A percentile compares a stretch with the other conserved stretches of the same genome.
Conservation (phyloP, 2,113 vertebrate species). For the Nycticorax nycticorax region DNA sequence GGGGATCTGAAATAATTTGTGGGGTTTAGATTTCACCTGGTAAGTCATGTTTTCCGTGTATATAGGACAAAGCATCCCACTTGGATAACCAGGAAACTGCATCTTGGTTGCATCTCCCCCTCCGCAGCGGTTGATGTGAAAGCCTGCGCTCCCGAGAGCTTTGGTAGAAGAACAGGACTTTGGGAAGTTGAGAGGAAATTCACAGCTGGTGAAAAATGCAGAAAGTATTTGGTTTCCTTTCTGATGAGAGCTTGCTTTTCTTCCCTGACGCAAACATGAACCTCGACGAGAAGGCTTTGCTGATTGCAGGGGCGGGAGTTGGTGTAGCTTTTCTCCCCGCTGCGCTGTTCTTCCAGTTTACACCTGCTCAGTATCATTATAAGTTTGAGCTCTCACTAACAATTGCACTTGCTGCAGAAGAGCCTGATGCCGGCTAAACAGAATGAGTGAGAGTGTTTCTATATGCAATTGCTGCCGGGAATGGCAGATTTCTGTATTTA, state of each 20-base stretch:
- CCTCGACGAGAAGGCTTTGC: background rate
- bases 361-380: background rate
- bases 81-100: background rate
- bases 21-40: background rate
- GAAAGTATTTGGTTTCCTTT: background rate
- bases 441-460: background rate
- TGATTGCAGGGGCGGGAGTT: background rate
- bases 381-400: background rate
- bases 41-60: background rate
- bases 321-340: background rate
- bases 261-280: background rate
- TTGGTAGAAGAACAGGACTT: background rate
- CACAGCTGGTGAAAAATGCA: background rate
- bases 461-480: conserved; percentile 5
- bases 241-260: background rate
- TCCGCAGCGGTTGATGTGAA: background rate
- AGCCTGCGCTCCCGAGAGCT: background rate
- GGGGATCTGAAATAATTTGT: background rate
- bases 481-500: conserved; percentile 26
- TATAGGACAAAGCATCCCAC: background rate
- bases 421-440: background rate
- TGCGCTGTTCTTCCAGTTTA: background rate
- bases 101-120: background rate
- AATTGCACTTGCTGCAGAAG: background rate
- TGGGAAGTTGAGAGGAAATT: background rate